Percentiles rank a stretch among this genome's conserved stretches.
These are phyloP conservation scores for Chloroclystis v-ata DNA, from an alignment of 2,888 invertebrate genomes.

Conservation along the genomic window DNA sequence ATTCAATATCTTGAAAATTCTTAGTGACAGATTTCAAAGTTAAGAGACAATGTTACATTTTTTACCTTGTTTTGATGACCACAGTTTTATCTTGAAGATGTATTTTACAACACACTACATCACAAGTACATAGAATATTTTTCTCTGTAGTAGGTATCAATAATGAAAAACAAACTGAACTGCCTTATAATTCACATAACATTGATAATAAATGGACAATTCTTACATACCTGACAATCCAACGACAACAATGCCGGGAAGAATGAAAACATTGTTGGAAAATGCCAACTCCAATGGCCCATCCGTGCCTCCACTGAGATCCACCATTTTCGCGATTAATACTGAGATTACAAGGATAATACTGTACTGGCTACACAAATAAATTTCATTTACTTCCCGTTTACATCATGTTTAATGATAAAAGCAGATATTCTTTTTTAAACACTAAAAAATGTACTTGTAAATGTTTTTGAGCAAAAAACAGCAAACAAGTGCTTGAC, in stretches of 20 bases:
- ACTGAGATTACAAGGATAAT: constrained; percentile 44
- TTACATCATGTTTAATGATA: constrained; percentile 13
- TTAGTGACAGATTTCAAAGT: no score
- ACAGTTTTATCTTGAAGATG: no score
- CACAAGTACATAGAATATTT: no score
- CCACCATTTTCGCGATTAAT: constrained; percentile 83
- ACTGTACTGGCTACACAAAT: constrained; percentile 30
- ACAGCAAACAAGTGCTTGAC: neutral
- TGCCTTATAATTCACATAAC: neutral
- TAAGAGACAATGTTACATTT: no score
- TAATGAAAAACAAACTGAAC: neutral
- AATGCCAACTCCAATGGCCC: constrained; percentile 92
- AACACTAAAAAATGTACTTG: neutral
- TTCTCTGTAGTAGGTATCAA: no score
- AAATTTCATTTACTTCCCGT: neutral
- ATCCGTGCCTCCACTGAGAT: constrained; percentile 87
- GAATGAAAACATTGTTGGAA: constrained; percentile 90
- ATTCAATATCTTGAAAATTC: no score
- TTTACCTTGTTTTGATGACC: no score
- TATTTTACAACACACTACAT: no score
- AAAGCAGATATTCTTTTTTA: neutral
- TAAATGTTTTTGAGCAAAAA: no score
- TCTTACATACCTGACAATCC: constrained; percentile 84
- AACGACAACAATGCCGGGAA: constrained; percentile 89
- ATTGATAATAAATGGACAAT: neutral